These are phyloP conservation scores for Sorex maritimensis DNA, from an alignment of 2,797 vertebrate genomes.

Conservation along the genomic window DNA sequence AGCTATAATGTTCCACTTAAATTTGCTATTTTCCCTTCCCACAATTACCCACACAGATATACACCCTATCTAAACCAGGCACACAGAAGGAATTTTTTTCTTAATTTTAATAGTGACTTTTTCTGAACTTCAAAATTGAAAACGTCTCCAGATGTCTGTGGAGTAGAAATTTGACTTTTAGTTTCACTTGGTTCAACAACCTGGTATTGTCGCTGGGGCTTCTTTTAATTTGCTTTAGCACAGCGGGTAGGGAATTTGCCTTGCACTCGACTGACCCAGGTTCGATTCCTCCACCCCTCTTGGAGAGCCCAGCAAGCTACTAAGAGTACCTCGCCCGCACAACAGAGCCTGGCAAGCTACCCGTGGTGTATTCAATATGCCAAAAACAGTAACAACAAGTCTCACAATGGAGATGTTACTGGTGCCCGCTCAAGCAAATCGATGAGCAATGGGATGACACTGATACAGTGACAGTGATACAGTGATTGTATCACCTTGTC, in stretches of 20 bases:
- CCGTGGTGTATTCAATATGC: too few species aligned
- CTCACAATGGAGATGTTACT: too few species aligned
- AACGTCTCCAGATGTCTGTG: not conserved
- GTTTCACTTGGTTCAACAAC: not conserved
- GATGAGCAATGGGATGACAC: too few species aligned
- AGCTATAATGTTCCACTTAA: slow-evolving; percentile 46
- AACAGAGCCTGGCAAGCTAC: too few species aligned
- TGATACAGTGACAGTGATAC: too few species aligned
- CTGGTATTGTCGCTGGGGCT: not conserved
- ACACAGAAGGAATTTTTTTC: not conserved
- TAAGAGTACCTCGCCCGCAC: too few species aligned
- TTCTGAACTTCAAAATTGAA: slow-evolving; percentile 18
- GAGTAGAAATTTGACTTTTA: not conserved
- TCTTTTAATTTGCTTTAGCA: not conserved
- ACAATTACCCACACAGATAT: not conserved
- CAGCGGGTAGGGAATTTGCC: too few species aligned
- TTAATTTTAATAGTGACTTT: not conserved
- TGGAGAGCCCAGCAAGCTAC: too few species aligned
- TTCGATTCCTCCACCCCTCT: too few species aligned
- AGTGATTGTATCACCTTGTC: not conserved
- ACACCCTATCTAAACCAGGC: not conserved
- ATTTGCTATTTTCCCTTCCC: not conserved
- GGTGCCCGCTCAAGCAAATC: too few species aligned
- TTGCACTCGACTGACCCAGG: too few species aligned
- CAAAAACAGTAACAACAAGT: too few species aligned